phyloP scores from a whole-genome alignment of 2,888 invertebrate genomes.

The Chloromyia formosa region DNA sequence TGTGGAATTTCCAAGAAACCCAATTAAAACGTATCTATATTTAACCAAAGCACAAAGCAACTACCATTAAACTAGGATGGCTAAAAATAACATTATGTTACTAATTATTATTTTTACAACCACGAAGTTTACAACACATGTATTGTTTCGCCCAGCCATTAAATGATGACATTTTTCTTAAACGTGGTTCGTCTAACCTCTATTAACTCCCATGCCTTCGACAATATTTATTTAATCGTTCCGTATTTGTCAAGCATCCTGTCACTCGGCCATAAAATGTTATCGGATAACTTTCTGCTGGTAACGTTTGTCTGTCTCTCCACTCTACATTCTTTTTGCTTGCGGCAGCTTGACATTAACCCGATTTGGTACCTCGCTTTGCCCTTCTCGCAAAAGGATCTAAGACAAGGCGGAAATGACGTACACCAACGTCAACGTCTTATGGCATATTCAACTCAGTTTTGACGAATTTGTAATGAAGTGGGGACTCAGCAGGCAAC shows the following conservation, averaged over 20 bases:
- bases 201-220: background rate
- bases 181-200: background rate
- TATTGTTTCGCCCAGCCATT: background rate
- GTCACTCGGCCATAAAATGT: slow-evolving; percentile 28
- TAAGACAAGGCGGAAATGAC: background rate
- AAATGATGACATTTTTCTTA: background rate
- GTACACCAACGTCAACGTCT: background rate
- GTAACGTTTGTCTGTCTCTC: too few species aligned
- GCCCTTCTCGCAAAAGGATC: background rate
- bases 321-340: background rate
- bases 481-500: background rate
- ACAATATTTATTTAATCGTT: slow-evolving; percentile 2
- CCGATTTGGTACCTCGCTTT: too few species aligned
- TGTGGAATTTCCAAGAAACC: too few species aligned
- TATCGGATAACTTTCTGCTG: slow-evolving; percentile 29
- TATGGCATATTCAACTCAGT: background rate
- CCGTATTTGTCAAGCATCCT: slow-evolving; percentile 10
- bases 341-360: background rate
- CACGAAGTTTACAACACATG: slow-evolving; percentile 5
- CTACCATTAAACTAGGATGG: too few species aligned
- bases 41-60: too few species aligned
- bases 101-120: slow-evolving; percentile 28
- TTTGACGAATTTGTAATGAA: slow-evolving; percentile 6
- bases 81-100: slow-evolving; percentile 9
- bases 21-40: too few species aligned